Conservation (phyloP, 2,888 invertebrate species). For the Norana najaformis region DNA sequence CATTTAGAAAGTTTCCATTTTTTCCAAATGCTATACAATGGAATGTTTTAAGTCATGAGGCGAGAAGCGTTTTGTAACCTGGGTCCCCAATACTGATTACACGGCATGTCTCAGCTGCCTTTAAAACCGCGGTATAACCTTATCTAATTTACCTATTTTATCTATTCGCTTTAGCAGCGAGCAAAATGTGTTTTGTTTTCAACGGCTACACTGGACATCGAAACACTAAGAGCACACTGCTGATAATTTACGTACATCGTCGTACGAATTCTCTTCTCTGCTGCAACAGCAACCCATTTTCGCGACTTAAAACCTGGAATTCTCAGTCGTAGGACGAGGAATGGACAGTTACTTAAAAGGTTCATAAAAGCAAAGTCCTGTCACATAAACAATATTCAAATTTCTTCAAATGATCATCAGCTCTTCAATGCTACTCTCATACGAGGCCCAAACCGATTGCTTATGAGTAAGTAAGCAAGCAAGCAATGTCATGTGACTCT, state of each 20-base stretch:
- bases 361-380: background rate
- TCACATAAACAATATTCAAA: background rate
- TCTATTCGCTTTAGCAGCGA: background rate
- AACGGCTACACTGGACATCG: background rate
- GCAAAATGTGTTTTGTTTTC: background rate
- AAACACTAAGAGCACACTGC: background rate
- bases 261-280: constrained; percentile 23
- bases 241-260: background rate
- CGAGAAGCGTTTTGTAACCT: background rate
- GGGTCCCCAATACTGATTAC: background rate
- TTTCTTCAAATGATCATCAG: background rate
- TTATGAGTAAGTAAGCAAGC: background rate
- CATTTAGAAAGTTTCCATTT: background rate
- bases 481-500: background rate
- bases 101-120: background rate
- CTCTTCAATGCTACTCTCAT: background rate
- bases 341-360: background rate
- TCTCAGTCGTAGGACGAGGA: background rate
- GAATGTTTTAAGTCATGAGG: too few relatives aligned
- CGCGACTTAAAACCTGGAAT: background rate
- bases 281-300: constrained; percentile 33
- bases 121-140: background rate
- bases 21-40: background rate
- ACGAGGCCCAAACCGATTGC: background rate
- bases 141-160: background rate